phyloP scores from a whole-genome alignment of 1,140 invertebrate genomes.

The Drosophila melanica region DNA sequence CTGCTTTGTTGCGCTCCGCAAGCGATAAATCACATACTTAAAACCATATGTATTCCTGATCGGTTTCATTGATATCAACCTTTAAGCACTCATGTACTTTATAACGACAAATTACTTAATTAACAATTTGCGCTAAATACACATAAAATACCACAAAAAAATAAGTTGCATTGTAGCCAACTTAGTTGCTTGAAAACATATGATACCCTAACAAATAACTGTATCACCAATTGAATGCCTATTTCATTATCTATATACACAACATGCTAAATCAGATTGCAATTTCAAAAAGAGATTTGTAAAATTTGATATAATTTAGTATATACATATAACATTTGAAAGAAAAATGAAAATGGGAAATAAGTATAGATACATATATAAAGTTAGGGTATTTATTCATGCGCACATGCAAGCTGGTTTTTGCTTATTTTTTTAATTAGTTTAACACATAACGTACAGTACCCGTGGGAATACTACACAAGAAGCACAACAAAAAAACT shows the following conservation, averaged over 20 bases:
- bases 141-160: conserved; percentile 10
- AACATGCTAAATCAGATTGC: too few species aligned
- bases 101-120: conserved; percentile 22
- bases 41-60: conserved; percentile 45
- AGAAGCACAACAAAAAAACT: conserved; percentile 7
- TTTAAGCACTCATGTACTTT: conserved; percentile 4
- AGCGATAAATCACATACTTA: conserved; percentile 36
- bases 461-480: conserved; percentile 29
- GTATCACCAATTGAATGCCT: too few species aligned
- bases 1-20: conserved; percentile 8
- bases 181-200: conserved; percentile 1
- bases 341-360: too few species aligned
- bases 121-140: conserved; percentile 22
- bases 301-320: too few species aligned
- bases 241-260: too few species aligned
- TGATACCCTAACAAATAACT: not conserved
- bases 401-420: not conserved
- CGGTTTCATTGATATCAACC: conserved; percentile 41
- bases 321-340: too few species aligned
- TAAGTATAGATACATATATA: too few species aligned
- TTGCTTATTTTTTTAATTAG: conserved; percentile 19
- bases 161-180: not conserved
- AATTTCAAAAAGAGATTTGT: too few species aligned
- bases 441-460: conserved; percentile 21
- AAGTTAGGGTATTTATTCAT: not conserved